Conservation (phyloP, 2,797 vertebrate genomes). For the Rhinogobio ventralis region DNA sequence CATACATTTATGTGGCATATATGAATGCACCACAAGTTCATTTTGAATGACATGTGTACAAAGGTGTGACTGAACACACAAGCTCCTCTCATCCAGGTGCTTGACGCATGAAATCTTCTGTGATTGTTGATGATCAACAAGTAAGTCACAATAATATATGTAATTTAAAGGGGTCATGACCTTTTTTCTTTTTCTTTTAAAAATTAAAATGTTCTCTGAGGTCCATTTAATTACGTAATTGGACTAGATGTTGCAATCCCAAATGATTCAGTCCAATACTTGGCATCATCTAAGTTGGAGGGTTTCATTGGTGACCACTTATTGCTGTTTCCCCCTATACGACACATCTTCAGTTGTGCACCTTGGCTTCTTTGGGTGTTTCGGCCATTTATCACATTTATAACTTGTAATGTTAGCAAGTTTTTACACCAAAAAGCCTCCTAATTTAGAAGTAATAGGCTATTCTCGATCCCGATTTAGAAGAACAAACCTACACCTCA, state of each 20-base stretch:
- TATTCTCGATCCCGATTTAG: background rate
- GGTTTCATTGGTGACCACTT: no score
- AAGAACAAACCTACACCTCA: background rate
- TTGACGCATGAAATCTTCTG: background rate
- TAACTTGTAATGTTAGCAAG: background rate
- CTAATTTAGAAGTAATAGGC: background rate
- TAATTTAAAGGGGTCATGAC: background rate
- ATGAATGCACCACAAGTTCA: background rate
- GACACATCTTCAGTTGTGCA: no score
- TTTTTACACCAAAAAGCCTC: background rate
- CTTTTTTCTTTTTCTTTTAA: background rate
- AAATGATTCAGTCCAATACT: no score
- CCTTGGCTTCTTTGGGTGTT: no score
- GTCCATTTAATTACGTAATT: no score
- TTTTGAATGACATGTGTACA: background rate
- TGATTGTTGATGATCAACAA: background rate
- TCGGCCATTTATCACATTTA: no score
- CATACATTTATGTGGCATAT: background rate
- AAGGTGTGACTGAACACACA: conserved; percentile 7
- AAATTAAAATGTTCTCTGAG: background rate
- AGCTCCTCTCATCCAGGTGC: background rate
- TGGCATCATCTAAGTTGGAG: no score
- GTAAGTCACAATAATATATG: background rate
- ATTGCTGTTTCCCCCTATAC: no score
- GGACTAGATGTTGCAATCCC: no score